phyloP scores from a whole-genome alignment of 2,888 invertebrate species.

The Leptopilina drosophilae region DNA sequence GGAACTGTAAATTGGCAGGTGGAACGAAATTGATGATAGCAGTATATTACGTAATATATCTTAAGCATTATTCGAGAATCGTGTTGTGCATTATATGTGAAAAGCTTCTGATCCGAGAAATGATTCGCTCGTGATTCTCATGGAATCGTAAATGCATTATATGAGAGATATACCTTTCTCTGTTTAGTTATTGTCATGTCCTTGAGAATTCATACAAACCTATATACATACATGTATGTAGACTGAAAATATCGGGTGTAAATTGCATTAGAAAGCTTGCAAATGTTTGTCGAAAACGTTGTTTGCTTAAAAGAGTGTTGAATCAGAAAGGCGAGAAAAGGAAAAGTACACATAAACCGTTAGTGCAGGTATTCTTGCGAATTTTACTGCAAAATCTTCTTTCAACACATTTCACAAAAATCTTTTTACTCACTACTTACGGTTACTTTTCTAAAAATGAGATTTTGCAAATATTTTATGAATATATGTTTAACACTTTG shows the following conservation, averaged over 20 bases:
- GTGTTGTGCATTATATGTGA: constrained; percentile 32
- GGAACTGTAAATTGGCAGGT: constrained; percentile 17
- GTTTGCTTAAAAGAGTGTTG: not conserved
- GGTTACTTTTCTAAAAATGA: not conserved
- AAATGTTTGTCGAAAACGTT: not conserved
- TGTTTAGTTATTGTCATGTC: not conserved
- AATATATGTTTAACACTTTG: not conserved
- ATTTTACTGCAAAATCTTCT: not conserved
- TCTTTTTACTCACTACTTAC: not conserved
- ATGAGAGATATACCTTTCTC: not conserved
- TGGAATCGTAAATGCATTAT: constrained; percentile 24
- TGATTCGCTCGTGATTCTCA: constrained; percentile 25
- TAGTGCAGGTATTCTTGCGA: not conserved
- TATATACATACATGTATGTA: too few species aligned
- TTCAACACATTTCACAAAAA: not conserved
- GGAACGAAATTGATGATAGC: constrained; percentile 22
- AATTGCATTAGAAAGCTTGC: not conserved
- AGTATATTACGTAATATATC: constrained; percentile 25
- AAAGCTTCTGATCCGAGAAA: constrained; percentile 14
- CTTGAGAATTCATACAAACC: not conserved
- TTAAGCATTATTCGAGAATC: constrained; percentile 31
- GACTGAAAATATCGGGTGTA: not conserved
- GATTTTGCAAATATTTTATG: constrained; percentile 4
- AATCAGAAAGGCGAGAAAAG: not conserved
- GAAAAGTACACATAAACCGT: not conserved